Evolutionary conservation across 2,888 invertebrate species (phyloP).

Genomic region (Lasioglossum malachurum): DNA sequence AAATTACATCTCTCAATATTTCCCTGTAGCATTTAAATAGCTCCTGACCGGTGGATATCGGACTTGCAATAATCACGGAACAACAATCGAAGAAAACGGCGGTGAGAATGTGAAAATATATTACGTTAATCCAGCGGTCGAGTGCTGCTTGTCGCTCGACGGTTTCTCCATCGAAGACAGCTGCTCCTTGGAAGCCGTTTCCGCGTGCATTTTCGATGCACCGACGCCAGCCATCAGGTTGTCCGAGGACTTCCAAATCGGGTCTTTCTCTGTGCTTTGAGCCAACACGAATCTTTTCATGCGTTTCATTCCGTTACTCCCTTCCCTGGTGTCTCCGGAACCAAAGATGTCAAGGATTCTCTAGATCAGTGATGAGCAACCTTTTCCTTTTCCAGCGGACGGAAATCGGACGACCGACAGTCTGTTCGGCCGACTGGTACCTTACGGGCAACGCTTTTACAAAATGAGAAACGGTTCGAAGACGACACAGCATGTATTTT

Average conservation of each 20-base stretch:
- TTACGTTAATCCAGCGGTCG: conserved; percentile 67
- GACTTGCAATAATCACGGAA: not conserved
- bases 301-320: conserved; percentile 74
- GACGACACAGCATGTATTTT: not conserved
- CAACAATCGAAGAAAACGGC: not conserved
- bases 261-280: conserved; percentile 79
- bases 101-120: conserved; percentile 22
- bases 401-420: not conserved
- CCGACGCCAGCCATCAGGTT: conserved; percentile 78
- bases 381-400: not conserved
- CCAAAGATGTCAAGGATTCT: not conserved
- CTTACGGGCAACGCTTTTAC: not conserved
- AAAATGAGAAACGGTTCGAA: not conserved
- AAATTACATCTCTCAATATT: too few relatives aligned
- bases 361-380: not conserved
- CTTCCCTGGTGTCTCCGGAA: conserved; percentile 2
- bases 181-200: conserved; percentile 50
- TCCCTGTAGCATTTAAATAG: not conserved
- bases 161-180: conserved; percentile 23
- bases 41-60: not conserved
- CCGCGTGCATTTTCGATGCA: conserved; percentile 70
- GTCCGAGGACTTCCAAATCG: conserved; percentile 82
- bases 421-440: not conserved
- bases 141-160: conserved; percentile 1
- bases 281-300: conserved; percentile 84